Base-by-base conservation (phyloP, 2,797 vertebrate genomes). In the Ceyx erithaca region DNA sequence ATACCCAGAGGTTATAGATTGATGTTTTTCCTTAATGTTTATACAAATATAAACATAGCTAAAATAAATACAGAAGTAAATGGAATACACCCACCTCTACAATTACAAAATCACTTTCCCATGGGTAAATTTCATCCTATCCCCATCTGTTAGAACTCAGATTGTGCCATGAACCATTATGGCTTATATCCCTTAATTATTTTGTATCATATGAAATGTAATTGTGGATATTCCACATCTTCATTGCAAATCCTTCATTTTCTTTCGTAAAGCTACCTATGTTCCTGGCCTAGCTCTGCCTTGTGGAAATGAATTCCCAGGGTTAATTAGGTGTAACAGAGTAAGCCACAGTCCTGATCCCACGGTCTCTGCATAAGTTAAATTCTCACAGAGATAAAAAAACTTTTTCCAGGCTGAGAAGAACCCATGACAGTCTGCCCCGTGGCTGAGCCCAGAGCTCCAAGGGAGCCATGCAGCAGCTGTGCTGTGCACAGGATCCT, bases 131-230 rank as follows among this genome's bases (percentile, higher is more conserved):
- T 89, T 94, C 85, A 79, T 92, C 0, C 13, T 86, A 82, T 80
- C 45, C 88, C 85, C 90, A 94, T 96, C 87, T 94, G 92, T 92
- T 94, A 83, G 70, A 94, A 83, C 25, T 82, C 92, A 84, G 79
- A 91, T 86, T 87, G 71, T 93, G 63, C 62, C 55, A 58, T 37
- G 59, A 96, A 93, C 85, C 70, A 90, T 89, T 95, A 83, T 79
- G 82, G 84, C 59, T 80, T 96, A 94, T 83, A 96, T 92, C 79
- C 84, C 59, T 87, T 94, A 96, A 94, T 94, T 94, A 96, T 94
- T 95, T 92, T 94, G 88, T 78, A 87, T 92, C 81, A 59, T 49
- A 73, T 78, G 79, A 93, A 94, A 93, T 52, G 66, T 57, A 94
- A 75, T 89, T 96, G 79, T 90, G 88, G 88, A 90, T 92, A 82